These are phyloP conservation scores for Coelopa frigida DNA, from an alignment of 1,140 invertebrate genomes.

Conservation along the genomic window DNA sequence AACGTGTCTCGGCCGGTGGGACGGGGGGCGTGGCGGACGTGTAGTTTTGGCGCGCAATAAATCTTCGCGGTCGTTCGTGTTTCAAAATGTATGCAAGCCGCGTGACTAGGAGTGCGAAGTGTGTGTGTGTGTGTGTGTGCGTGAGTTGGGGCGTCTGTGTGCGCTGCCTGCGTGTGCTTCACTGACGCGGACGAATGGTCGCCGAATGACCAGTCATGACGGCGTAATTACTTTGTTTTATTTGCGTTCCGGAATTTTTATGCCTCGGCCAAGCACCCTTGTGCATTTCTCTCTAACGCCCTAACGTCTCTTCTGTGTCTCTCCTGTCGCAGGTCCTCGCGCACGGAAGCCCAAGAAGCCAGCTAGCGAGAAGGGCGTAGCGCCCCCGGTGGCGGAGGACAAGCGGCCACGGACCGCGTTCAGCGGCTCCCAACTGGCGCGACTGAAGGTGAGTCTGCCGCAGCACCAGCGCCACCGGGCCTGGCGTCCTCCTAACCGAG, in stretches of 20 bases:
- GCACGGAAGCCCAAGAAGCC: conserved; percentile 73
- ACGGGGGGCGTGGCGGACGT: too few relatives aligned
- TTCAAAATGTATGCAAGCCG: conserved; percentile 6
- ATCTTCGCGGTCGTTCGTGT: conserved; percentile 6
- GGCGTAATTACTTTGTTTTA: conserved; percentile 21
- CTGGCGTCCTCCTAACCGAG: not conserved
- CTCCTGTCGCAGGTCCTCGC: conserved; percentile 69
- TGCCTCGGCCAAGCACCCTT: conserved; percentile 18
- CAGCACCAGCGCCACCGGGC: not conserved
- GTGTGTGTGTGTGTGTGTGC: too few relatives aligned
- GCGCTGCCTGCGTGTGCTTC: too few relatives aligned
- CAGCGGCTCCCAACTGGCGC: conserved; percentile 86
- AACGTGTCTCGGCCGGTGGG: too few relatives aligned
- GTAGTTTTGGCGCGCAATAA: conserved; percentile 8
- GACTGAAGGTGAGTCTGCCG: conserved; percentile 62
- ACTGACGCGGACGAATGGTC: too few relatives aligned
- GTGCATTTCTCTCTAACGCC: not conserved
- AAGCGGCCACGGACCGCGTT: conserved; percentile 97
- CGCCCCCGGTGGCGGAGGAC: conserved; percentile 57
- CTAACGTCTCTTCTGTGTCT: not conserved
- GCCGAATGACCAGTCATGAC: conserved; percentile 16
- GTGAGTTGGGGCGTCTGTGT: too few relatives aligned
- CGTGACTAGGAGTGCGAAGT: not conserved
- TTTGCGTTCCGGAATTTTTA: conserved; percentile 42
- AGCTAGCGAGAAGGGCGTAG: conserved; percentile 28